Conservation (phyloP, 2,888 invertebrate species). For the Heliconius charithonia region DNA sequence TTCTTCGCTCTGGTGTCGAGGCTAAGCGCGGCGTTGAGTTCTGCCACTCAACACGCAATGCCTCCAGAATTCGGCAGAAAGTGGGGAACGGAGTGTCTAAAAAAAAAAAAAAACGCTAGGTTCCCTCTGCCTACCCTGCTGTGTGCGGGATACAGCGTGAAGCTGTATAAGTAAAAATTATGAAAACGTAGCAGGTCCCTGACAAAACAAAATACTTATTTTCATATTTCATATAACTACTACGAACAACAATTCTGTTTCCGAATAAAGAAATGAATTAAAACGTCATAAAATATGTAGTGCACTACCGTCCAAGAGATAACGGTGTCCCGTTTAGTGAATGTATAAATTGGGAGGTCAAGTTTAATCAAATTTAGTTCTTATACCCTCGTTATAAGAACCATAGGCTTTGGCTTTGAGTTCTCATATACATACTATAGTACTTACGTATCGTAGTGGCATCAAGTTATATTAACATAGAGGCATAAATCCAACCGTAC, state of each 20-base stretch:
- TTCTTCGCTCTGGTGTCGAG: no score
- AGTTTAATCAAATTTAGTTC: constrained; percentile 11
- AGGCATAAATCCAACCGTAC: constrained; percentile 63
- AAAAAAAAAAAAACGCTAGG: no score
- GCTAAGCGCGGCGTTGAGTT: no score
- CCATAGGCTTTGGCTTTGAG: constrained; percentile 30
- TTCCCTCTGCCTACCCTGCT: no score
- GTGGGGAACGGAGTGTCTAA: no score
- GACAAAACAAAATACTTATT: neutral
- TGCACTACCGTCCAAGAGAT: constrained; percentile 40
- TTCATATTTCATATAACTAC: neutral
- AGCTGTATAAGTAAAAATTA: neutral
- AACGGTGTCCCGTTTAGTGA: constrained; percentile 37
- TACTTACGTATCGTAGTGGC: constrained; percentile 52
- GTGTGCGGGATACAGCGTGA: no score
- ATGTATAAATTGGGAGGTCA: constrained; percentile 29
- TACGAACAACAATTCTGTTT: neutral
- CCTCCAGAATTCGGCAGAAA: no score
- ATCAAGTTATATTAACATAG: constrained; percentile 65
- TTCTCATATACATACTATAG: constrained; percentile 52
- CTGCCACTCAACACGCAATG: no score
- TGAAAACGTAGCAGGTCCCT: neutral
- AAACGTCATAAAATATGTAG: constrained; percentile 41
- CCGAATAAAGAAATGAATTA: constrained; percentile 23
- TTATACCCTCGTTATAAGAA: constrained; percentile 24